Base-by-base conservation (phyloP, 2,797 vertebrate genomes). In the Merluccius polli region DNA sequence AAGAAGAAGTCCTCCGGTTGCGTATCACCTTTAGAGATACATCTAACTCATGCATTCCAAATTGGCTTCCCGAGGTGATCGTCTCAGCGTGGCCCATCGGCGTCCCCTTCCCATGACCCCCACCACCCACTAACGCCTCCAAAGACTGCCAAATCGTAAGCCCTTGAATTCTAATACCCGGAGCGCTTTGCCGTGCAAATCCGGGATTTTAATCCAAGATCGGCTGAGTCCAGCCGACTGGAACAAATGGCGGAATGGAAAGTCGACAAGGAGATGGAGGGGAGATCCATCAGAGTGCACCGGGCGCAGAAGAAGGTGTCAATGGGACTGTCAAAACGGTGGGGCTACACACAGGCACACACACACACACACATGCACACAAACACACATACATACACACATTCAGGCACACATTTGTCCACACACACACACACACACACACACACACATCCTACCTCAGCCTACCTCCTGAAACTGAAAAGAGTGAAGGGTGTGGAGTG, bases 141-240 rank as follows among this genome's bases (percentile, higher is more conserved):
- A 7, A 2, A 48, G 52, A 35, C 24, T 73, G 69, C 16, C 78
- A 86, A 83, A 73, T 83, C 69, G 75, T 79, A 85, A 87, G 85
- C 84, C 81, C 75, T 87, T 85, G 80, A 89, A 87, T 90, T 88
- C 84, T 89, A 86, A 89, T 85, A 82, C 81, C 78, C 59, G 5
- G 31, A 32, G 83, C 84, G 89, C 83, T 84, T 86, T 81, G 77
- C 81, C 79, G 79, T 70, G 33, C 74, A 91, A 87, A 89, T 87
- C 83, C 77, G 8, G 59, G 79, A 68, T 90, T 89, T 89, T 89
- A 90, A 91, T 91, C 88, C 87, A 74, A 86, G 83, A 92, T 90
- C 77, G 76, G 82, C 86, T 83, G 74, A 90, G n/a, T 83, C 79
- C 85, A 89, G 77, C 77, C 81, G 74, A 71, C 83, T 85, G 89